A percentile compares a stretch with the other conserved stretches of the same genome.
Conservation (phyloP, 2,113 vertebrate species). For the Eupsittula cactorum region DNA sequence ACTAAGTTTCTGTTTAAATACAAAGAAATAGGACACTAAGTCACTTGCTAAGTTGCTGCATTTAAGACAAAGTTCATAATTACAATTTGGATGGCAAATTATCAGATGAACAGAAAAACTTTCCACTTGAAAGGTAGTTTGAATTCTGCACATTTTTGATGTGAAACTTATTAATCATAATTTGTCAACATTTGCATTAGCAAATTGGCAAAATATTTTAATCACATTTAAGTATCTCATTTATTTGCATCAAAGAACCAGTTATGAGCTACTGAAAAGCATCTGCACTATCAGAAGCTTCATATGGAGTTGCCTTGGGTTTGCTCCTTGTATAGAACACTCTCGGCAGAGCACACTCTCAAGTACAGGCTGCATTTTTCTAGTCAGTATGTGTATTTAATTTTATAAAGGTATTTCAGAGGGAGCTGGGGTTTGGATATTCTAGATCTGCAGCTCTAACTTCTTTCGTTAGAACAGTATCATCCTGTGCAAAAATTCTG, state of each 20-base stretch:
- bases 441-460: background rate
- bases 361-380: background rate
- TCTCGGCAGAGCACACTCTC: background rate
- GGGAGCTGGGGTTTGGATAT: background rate
- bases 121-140: background rate
- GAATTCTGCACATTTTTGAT: background rate
- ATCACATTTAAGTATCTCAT: background rate
- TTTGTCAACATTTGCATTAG: background rate
- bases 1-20: background rate
- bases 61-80: background rate
- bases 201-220: background rate
- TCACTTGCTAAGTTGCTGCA: background rate
- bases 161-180: background rate
- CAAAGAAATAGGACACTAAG: background rate
- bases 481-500: background rate
- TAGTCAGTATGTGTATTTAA: background rate
- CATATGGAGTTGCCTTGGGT: background rate
- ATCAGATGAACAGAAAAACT: background rate
- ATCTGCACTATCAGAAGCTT: background rate
- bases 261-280: background rate
- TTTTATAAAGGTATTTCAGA: background rate
- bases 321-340: background rate
- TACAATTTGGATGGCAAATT: background rate
- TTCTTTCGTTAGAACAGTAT: background rate
- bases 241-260: background rate